phyloP scores from a whole-genome alignment of 2,888 invertebrate species.

The Phyto melanocephala region DNA sequence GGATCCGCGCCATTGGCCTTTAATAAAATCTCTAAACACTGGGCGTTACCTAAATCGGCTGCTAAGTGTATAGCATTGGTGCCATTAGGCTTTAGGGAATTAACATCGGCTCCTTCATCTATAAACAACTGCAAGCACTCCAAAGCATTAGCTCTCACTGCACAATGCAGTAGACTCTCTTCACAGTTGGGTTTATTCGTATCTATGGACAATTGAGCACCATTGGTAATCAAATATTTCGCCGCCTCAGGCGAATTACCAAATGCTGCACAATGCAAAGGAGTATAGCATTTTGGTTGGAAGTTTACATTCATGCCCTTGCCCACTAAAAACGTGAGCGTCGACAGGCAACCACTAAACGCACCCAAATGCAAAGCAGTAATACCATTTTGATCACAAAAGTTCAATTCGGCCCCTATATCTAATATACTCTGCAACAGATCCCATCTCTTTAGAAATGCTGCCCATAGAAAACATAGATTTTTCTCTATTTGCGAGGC shows the following conservation, averaged over 20 bases:
- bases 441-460: slow-evolving; percentile 85
- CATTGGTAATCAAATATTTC: slow-evolving; percentile 86
- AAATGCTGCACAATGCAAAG: slow-evolving; percentile 93
- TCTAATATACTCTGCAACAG: slow-evolving; percentile 83
- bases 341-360: slow-evolving; percentile 87
- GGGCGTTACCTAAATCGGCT: slow-evolving; percentile 88
- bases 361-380: slow-evolving; percentile 88
- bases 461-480: slow-evolving; percentile 86
- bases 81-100: slow-evolving; percentile 87
- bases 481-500: slow-evolving; percentile 85
- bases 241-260: slow-evolving; percentile 91
- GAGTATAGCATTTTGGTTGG: slow-evolving; percentile 86
- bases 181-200: slow-evolving; percentile 84
- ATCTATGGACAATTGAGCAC: slow-evolving; percentile 85
- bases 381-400: slow-evolving; percentile 86
- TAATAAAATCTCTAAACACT: slow-evolving; percentile 86
- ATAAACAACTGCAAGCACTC: slow-evolving; percentile 89
- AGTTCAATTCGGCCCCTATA: slow-evolving; percentile 85
- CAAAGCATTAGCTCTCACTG: slow-evolving; percentile 90
- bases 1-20: slow-evolving; percentile 86
- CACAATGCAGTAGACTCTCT: slow-evolving; percentile 90
- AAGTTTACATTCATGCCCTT: slow-evolving; percentile 85
- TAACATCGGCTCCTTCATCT: slow-evolving; percentile 86
- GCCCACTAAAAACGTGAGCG: slow-evolving; percentile 84
- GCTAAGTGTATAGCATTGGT: slow-evolving; percentile 90